Base-by-base conservation (phyloP, 64 coral and sea anemone species). In the Montipora cactus region DNA sequence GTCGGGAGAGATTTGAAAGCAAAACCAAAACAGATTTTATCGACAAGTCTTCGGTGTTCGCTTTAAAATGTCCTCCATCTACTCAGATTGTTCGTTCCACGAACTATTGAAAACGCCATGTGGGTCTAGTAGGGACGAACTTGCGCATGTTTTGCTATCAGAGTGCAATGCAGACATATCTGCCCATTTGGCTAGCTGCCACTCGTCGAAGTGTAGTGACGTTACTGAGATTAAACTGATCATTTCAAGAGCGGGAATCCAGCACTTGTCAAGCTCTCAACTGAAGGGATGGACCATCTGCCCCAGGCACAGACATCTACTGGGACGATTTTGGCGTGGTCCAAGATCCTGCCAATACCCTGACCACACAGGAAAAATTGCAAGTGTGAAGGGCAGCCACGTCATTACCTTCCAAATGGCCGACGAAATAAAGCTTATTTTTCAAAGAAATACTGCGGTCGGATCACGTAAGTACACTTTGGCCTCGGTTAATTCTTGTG, bases 161-260 rank as follows among this genome's bases (percentile, higher is more conserved):
- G 85, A 88, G 61, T 90, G 88, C 88, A 90, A 90, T 47, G 73
- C 74, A 67, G 76, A 81, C 46, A 83, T 92, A 50, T 72, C 59
- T 50, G 16, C 22, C 44, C 67, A 82, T 83, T 55, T 91, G 47
- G 79, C 67, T 64, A 91, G 90, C 76, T 85, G 70, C 83, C 91
- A 93, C 77, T 85, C 86, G 73, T 93, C 81, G 67, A 86, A 93
- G 77, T 93, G 80, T 93, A 69, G 67, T 51, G 88, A 84, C 77
- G 48, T 93, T 76, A 77, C 81, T 12, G 81, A 87, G 57, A n/a
- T 51, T 74, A 81, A 93, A 73, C 90, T 84, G 46, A 92, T 92
- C 55, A 59, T 84, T 67, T 28, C 77, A 83, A 82, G 80, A 84
- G 90, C 90, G 64, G 90, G 90, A 83, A 75, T 92, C 20, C 58